Conservation (phyloP, 2,113 vertebrate genomes). For the Oceanodroma tethys region DNA sequence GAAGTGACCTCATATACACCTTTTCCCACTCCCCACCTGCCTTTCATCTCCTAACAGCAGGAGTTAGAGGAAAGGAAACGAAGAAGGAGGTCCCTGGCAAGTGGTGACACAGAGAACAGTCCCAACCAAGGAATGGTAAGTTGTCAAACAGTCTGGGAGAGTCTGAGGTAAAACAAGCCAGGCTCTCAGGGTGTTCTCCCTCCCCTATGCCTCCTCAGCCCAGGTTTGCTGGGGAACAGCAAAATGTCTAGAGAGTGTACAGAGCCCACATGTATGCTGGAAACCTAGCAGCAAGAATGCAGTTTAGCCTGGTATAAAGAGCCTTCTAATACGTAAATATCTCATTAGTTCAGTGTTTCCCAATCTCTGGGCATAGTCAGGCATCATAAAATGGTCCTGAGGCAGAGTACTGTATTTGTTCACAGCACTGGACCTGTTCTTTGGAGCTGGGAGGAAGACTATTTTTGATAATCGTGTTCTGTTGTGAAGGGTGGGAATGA, state of each 20-base stretch:
- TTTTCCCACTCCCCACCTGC: background rate
- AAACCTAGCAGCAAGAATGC: background rate
- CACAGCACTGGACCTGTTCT: background rate
- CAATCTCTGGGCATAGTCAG: background rate
- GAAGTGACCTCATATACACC: background rate
- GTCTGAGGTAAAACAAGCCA: background rate
- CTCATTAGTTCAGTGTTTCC: background rate
- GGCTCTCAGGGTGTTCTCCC: background rate
- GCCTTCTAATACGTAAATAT: background rate
- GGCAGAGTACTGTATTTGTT: background rate
- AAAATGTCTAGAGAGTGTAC: background rate
- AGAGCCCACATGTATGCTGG: background rate
- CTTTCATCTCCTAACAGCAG: constrained; percentile 8
- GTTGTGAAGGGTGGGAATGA: background rate
- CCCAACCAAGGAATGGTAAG: constrained; percentile 56
- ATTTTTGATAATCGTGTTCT: background rate
- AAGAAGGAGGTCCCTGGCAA: background rate
- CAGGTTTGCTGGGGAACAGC: background rate
- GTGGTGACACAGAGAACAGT: background rate
- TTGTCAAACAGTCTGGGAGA: background rate
- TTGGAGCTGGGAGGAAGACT: background rate
- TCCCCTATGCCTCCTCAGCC: background rate
- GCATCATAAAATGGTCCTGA: background rate
- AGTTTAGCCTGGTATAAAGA: background rate
- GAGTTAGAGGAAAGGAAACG: background rate